Evolutionary conservation across 2,113 vertebrate genomes (phyloP), one percentile per base, ranked within the genome.

Genomic region (Anolis sagrei): DNA sequence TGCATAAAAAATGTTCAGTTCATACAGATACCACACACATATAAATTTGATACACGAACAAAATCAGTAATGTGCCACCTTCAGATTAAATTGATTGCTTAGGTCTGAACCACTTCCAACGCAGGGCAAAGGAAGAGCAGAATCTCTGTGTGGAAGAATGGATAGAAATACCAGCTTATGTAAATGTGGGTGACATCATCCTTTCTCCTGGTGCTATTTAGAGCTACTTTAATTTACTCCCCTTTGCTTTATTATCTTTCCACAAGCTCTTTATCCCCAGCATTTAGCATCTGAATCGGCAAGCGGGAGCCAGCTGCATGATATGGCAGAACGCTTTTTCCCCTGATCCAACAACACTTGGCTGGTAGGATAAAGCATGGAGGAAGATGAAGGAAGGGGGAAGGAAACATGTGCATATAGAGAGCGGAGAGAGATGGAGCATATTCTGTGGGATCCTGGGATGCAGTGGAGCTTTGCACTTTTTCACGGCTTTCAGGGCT

Each of bases 161-260:
- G 89, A 85, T 79, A 85, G 87, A 94, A 94, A 94, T 93, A 91
- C 90, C 92, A 86, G 91, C 91, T 94, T 94, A 95, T 94, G 92
- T 94, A 94, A 95, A 94, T 94, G 90, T 92, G 92, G 88, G 92
- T 95, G 94, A 95, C 94, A 94, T 95, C 95, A 95, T 94, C 95
- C 93, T 88, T 93, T 93, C 92, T 93, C 92, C 92, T 88, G 87
- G 80, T 89, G 90, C 93, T 95, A 94, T 95, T 95, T 95, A 94
- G 94, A 95, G 92, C 68, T 88, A 86, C 92, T 94, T 94, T 94
- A 94, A 95, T 95, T 94, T 92, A 94, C 94, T 95, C 93, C 90
- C 90, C 89, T 94, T 95, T 93, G 93, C 94, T 95, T 94, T 95
- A 95, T 95, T 94, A 95, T 95, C 95, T 94, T 92, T 93, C 92